Conservation (phyloP, 2,113 vertebrate genomes). For the Brachirus orientalis region DNA sequence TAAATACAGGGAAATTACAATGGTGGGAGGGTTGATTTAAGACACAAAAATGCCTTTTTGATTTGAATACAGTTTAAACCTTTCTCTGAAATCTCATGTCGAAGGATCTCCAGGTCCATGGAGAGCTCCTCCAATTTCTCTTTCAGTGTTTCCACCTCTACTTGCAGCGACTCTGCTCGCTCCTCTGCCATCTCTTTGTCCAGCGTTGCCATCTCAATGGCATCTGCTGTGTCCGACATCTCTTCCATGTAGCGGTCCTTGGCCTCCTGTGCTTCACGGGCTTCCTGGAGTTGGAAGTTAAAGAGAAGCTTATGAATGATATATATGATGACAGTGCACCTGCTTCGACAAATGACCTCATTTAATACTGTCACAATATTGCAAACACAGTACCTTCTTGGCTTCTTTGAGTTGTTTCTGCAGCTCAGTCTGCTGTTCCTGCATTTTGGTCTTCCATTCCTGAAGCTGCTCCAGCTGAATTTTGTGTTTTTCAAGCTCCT, state of each 20-base stretch:
- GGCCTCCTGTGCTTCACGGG: constrained; percentile 90
- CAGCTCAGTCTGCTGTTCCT: constrained; percentile 94
- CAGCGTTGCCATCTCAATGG: constrained; percentile 98
- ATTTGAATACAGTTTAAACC: constrained; percentile 74
- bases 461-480: constrained; percentile 98
- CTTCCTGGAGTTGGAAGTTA: constrained; percentile 47
- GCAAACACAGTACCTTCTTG: constrained; percentile 84
- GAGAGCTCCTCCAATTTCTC: constrained; percentile 93
- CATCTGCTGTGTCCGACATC: constrained; percentile 95
- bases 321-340: too few relatives aligned
- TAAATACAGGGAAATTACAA: neutral
- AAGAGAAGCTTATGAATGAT: neutral
- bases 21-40: neutral
- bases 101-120: constrained; percentile 96
- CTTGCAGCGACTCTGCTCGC: constrained; percentile 93
- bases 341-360: neutral
- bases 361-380: neutral
- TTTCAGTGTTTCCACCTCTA: constrained; percentile 92
- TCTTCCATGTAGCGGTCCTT: constrained; percentile 98
- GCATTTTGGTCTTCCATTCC: constrained; percentile 98
- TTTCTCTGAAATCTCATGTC: constrained; percentile 98
- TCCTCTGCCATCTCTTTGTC: constrained; percentile 99
- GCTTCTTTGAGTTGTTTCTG: constrained; percentile 97
- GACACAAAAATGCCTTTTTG: neutral
- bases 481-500: constrained; percentile 97